These are phyloP conservation scores for Poeciliopsis presidionis DNA, from an alignment of 2,797 vertebrate species.

Conservation along the genomic window DNA sequence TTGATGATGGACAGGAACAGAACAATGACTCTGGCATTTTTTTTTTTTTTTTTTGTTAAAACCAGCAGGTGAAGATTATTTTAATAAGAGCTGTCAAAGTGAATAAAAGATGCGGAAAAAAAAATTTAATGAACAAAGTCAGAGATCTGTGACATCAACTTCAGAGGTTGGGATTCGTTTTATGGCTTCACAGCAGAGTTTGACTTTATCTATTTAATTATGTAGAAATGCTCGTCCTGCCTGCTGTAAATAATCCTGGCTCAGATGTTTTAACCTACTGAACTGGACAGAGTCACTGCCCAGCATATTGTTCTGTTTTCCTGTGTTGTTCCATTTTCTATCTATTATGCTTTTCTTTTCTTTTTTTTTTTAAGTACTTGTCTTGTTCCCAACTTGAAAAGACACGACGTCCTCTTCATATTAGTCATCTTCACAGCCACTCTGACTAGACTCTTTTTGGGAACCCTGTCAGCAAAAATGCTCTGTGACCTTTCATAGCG, in stretches of 20 bases:
- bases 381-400: background rate
- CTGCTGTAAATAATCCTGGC: conserved; percentile 6
- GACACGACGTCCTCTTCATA: background rate
- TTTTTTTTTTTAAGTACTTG: background rate
- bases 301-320: conserved; percentile 8
- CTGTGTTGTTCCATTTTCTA: background rate
- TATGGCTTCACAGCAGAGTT: background rate
- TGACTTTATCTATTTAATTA: background rate
- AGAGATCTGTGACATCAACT: background rate
- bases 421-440: background rate
- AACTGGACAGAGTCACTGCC: conserved; percentile 8
- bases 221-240: conserved; percentile 1
- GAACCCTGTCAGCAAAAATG: background rate
- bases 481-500: conserved; percentile 17
- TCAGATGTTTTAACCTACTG: conserved; percentile 10
- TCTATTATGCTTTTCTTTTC: background rate
- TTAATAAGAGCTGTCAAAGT: conserved; percentile 2
- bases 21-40: background rate
- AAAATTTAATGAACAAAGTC: background rate
- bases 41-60: background rate
- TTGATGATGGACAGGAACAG: background rate
- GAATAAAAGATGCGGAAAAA: background rate
- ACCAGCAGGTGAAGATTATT: background rate
- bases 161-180: background rate
- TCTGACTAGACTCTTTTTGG: background rate